Percentiles rank a stretch among this genome's conserved stretches.
These are phyloP conservation scores for Rynchops niger DNA, from an alignment of 2,113 vertebrate species.

Conservation along the genomic window DNA sequence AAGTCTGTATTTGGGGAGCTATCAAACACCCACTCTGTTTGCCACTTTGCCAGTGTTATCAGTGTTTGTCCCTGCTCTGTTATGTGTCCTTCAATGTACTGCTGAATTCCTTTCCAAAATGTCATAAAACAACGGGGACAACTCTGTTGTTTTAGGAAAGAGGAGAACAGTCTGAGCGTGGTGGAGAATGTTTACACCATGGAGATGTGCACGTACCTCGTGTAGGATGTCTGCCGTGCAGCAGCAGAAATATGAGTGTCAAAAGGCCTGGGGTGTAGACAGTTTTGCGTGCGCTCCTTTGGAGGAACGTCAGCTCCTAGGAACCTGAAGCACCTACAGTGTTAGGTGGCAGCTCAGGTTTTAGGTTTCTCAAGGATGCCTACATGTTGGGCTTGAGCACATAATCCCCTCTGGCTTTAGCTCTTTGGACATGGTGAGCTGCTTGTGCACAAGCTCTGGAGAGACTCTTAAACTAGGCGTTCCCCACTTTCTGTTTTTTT, in stretches of 20 bases:
- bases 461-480: slow-evolving; percentile 28
- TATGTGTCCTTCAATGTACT: neutral
- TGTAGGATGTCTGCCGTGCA: neutral
- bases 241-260: neutral
- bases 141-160: neutral
- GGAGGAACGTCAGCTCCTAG: neutral
- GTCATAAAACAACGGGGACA: neutral
- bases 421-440: slow-evolving; percentile 16
- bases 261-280: neutral
- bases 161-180: neutral
- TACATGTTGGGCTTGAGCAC: neutral
- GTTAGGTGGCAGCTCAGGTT: slow-evolving; percentile 40
- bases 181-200: neutral
- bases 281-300: neutral
- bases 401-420: slow-evolving; percentile 43
- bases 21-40: neutral
- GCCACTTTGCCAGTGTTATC: neutral
- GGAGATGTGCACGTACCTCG: slow-evolving; percentile 40
- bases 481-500: neutral
- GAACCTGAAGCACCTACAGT: neutral
- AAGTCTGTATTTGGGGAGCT: neutral
- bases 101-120: slow-evolving; percentile 12
- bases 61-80: neutral
- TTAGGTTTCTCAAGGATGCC: slow-evolving; percentile 47
- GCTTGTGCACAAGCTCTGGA: slow-evolving; percentile 4